phyloP scores from a whole-genome alignment of 1,140 invertebrate species.

The Paramacrobiotus metropolitanus region DNA sequence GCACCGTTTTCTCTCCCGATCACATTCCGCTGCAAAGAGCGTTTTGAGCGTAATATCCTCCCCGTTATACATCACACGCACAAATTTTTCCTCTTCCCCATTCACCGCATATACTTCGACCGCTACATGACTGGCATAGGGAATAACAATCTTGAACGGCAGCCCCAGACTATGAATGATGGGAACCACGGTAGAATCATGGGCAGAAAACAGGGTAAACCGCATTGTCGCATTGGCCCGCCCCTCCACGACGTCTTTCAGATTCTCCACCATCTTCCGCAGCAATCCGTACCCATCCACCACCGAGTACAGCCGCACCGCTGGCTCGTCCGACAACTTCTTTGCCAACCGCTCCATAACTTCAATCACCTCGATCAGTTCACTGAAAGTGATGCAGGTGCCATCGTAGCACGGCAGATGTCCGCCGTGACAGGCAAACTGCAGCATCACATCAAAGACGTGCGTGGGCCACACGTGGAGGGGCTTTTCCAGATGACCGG shows the following conservation, averaged over 20 bases:
- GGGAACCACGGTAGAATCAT: background rate
- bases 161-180: background rate
- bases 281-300: background rate
- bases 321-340: background rate
- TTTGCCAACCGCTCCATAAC: background rate
- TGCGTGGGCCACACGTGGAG: background rate
- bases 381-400: background rate
- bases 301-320: background rate
- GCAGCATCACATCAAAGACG: slow-evolving; percentile 1
- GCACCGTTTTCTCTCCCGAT: background rate
- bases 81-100: background rate
- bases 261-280: background rate
- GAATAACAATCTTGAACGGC: background rate
- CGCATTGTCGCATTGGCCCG: background rate
- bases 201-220: background rate
- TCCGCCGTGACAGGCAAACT: slow-evolving; percentile 4
- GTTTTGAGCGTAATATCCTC: background rate
- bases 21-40: background rate
- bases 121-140: background rate
- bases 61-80: background rate
- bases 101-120: background rate
- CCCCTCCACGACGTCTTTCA: background rate
- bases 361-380: background rate
- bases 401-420: background rate
- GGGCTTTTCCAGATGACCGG: background rate